These are phyloP conservation scores for Psix sp. DNA, from an alignment of 1,140 invertebrate species.

Conservation along the genomic window DNA sequence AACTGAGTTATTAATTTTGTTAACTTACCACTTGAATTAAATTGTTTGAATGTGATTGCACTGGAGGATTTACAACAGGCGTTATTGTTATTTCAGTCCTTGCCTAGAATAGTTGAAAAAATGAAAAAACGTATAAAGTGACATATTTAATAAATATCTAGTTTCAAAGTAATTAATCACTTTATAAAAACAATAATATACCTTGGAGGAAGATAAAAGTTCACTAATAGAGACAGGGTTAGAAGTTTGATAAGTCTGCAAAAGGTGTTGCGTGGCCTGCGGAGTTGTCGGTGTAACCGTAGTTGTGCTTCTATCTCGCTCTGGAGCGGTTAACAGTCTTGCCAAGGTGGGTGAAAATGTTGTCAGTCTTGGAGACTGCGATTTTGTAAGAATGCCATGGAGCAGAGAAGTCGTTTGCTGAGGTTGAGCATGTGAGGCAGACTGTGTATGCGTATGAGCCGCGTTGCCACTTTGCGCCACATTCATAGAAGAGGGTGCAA, in stretches of 20 bases:
- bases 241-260: slow-evolving; percentile 70
- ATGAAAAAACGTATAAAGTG: slow-evolving; percentile 22
- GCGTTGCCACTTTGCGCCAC: slow-evolving; percentile 15
- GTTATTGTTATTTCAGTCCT: slow-evolving; percentile 79
- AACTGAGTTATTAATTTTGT: no score
- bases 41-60: slow-evolving; percentile 69
- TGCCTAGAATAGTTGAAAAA: slow-evolving; percentile 64
- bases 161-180: neutral
- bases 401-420: slow-evolving; percentile 81
- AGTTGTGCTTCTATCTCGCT: slow-evolving; percentile 73
- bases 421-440: slow-evolving; percentile 65
- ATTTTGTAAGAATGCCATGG: slow-evolving; percentile 85
- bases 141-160: slow-evolving; percentile 28
- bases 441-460: slow-evolving; percentile 13
- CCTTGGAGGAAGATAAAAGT: slow-evolving; percentile 81
- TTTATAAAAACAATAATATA: slow-evolving; percentile 61
- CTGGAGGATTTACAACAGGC: slow-evolving; percentile 74
- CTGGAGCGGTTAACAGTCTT: slow-evolving; percentile 84
- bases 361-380: slow-evolving; percentile 75
- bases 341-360: slow-evolving; percentile 87
- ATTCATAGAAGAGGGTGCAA: slow-evolving; percentile 73
- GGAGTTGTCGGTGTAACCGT: slow-evolving; percentile 60
- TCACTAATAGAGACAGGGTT: slow-evolving; percentile 79
- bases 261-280: slow-evolving; percentile 69
- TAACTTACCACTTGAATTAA: slow-evolving; percentile 71